Conservation (phyloP, 2,888 invertebrate species). For the Zhengitettix transpicula region DNA sequence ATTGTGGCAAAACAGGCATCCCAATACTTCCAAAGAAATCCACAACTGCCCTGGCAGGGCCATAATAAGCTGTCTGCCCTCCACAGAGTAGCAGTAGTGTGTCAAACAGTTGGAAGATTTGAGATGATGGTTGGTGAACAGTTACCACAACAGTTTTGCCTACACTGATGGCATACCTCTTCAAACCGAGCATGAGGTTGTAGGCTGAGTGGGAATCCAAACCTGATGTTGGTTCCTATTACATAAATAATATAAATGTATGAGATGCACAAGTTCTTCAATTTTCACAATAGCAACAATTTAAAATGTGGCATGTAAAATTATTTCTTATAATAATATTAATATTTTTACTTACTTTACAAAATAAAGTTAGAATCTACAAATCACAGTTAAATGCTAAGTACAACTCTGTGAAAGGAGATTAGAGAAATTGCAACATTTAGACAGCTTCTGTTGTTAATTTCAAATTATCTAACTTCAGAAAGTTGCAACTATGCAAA, state of each 20-base stretch:
- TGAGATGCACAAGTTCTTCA: neutral
- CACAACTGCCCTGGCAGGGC: slow-evolving; percentile 50
- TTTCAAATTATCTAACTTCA: too few relatives aligned
- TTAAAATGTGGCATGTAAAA: too few relatives aligned
- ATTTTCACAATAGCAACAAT: too few relatives aligned
- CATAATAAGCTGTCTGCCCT: slow-evolving; percentile 62
- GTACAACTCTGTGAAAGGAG: too few relatives aligned
- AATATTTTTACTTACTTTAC: too few relatives aligned
- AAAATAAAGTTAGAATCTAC: too few relatives aligned
- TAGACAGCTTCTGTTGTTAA: too few relatives aligned
- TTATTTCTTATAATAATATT: too few relatives aligned
- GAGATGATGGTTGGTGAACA: slow-evolving; percentile 69
- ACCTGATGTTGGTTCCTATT: slow-evolving; percentile 67
- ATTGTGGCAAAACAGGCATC: slow-evolving; percentile 53
- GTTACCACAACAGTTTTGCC: slow-evolving; percentile 65
- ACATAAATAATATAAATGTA: slow-evolving; percentile 10
- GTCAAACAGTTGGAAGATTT: slow-evolving; percentile 71
- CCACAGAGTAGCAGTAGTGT: slow-evolving; percentile 51
- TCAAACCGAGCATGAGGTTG: slow-evolving; percentile 53
- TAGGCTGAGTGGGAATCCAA: slow-evolving; percentile 66
- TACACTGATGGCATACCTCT: slow-evolving; percentile 54
- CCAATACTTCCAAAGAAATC: slow-evolving; percentile 55
- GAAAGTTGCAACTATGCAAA: too few relatives aligned
- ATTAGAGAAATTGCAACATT: too few relatives aligned
- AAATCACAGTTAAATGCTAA: too few relatives aligned